Base-by-base conservation (phyloP, 2,888 invertebrate species). In the Stenurella melanura region DNA sequence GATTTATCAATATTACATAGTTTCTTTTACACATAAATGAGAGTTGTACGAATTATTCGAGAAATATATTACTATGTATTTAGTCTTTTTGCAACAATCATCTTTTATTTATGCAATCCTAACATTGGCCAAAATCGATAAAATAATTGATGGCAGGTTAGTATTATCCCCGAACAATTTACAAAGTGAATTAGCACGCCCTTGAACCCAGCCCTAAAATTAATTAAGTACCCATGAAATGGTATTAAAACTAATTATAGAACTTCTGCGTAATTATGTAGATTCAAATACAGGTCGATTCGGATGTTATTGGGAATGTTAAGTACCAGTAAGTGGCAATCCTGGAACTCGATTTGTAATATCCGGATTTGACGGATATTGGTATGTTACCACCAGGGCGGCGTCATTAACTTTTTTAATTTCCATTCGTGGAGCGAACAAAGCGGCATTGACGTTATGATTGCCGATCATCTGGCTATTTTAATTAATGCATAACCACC, bases 311-410 rank as follows among this genome's bases (percentile, higher is more conserved):
- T 78, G 75, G 79, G 34, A 76, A 76, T 80, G 72, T 34, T 74
- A 74, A 80, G 78, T 73, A 74, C 77, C 74, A 72, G 70, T 78
- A 80, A 81, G 76, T 80, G 77, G 76, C 79, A 82, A 82, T 81
- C 75, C 71, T 74, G 79, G 61, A 74, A 68, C 75, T 76, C 78
- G 77, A 81, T 81, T 82, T 80, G 82, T 77, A 81, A 80, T 82
- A 82, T 82, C 81, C 82, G 82, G 70, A 77, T 78, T 75, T 77
- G 77, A 76, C 82, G 81, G 82, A 81, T 82, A 82, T 82, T 81
- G 77, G 75, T 75, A 70, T 70, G 66, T 73, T 68, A 77, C 75
- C 71, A 60, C 71, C 54, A 58, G 18, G 56, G 17, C 54, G 26
- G 21, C 19, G 11, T 54, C 30, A 54, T 67, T 67, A 67, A 67